phyloP scores from a whole-genome alignment of 2,888 invertebrate genomes.

The Ichneumoninae sp. region DNA sequence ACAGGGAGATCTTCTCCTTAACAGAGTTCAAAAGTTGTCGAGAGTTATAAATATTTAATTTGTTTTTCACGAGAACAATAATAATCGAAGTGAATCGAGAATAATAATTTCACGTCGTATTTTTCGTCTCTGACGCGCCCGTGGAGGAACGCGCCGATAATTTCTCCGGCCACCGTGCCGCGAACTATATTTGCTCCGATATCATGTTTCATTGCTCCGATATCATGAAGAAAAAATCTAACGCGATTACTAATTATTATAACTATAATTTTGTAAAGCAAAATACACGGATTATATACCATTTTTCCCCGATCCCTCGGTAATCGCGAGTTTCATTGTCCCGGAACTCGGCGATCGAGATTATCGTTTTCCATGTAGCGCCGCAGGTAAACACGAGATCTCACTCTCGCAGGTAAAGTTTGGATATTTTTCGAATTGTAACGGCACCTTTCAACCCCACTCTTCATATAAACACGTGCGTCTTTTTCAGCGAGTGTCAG shows the following conservation, averaged over 20 bases:
- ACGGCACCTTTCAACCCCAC: constrained; percentile 19
- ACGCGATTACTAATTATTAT: constrained; percentile 43
- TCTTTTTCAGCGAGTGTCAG: constrained; percentile 10
- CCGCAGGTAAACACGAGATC: constrained; percentile 1
- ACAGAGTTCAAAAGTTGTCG: constrained; percentile 99
- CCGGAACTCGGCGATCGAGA: constrained; percentile 15
- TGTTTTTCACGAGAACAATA: constrained; percentile 48
- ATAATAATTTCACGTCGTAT: constrained; percentile 4
- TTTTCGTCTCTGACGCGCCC: constrained; percentile 6
- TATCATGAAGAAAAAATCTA: constrained; percentile 38
- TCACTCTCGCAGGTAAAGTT: background rate
- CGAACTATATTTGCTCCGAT: constrained; percentile 39
- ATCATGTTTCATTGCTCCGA: constrained; percentile 53
- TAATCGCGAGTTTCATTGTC: constrained; percentile 41
- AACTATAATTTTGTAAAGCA: constrained; percentile 69
- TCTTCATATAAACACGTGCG: background rate
- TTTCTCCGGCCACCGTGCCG: background rate
- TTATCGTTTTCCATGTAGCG: constrained; percentile 2
- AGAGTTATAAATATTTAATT: constrained; percentile 98
- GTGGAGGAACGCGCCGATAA: background rate
- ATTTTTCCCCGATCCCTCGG: constrained; percentile 20
- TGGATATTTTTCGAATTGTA: background rate
- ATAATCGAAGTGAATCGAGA: constrained; percentile 50
- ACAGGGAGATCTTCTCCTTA: constrained; percentile 98
- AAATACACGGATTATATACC: constrained; percentile 68